Percentiles rank a stretch among this genome's conserved stretches.
Evolutionary conservation across 23 tunicate genomes (phyloP).

Genomic region (Aplidium turbinatum): DNA sequence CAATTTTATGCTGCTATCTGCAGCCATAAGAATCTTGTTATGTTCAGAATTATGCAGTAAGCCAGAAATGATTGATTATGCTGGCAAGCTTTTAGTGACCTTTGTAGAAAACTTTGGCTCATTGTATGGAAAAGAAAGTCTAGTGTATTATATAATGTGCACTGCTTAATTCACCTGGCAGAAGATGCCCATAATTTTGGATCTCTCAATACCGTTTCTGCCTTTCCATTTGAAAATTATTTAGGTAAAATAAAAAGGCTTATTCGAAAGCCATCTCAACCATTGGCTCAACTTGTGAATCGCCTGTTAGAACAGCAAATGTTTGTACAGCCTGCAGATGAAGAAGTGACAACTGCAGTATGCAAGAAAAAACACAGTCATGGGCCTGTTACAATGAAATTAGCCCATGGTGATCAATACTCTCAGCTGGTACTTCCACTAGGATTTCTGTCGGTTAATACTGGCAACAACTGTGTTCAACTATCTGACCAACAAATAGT

Average conservation of each 20-base stretch:
- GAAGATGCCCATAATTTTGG: conserved; percentile 11
- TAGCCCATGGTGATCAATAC: background rate
- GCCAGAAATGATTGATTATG: background rate
- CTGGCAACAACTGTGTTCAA: too few species aligned
- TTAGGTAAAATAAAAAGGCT: conserved; percentile 5
- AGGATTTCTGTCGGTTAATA: too few species aligned
- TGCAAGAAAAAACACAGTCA: conserved; percentile 3
- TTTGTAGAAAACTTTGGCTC: background rate
- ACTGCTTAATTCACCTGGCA: conserved; percentile 3
- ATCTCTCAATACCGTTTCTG: background rate
- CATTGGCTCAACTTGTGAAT: background rate
- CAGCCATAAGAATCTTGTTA: background rate
- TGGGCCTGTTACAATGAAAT: background rate
- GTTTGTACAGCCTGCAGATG: background rate
- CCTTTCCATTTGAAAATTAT: conserved; percentile 31
- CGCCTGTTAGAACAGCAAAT: conserved; percentile 2
- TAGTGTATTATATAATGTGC: conserved; percentile 9
- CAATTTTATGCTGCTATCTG: background rate
- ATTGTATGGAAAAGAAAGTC: conserved; percentile 17
- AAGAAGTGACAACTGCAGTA: background rate
- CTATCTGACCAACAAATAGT: too few species aligned
- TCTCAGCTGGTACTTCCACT: background rate
- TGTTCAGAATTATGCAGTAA: background rate
- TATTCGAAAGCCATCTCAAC: background rate
- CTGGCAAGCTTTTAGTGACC: conserved; percentile 1